phyloP scores from a whole-genome alignment of 2,797 vertebrate species.

The Coreius guichenoti region DNA sequence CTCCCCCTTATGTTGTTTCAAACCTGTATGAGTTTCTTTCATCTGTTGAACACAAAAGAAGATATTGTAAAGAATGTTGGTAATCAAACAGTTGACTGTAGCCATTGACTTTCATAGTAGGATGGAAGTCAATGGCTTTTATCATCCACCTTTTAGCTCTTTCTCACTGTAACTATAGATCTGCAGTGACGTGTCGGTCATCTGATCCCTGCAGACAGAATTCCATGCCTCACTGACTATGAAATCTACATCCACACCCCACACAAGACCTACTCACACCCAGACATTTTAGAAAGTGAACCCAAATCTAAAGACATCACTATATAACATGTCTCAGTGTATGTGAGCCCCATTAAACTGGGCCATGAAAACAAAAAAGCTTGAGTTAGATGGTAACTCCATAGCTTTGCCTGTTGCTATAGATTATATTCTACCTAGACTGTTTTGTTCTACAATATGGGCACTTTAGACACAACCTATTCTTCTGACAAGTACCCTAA shows the following conservation, averaged over 20 bases:
- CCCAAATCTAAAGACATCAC: not conserved
- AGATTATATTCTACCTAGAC: not conserved
- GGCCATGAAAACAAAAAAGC: not conserved
- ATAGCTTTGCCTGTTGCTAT: not conserved
- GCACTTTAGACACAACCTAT: not conserved
- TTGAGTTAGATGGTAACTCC: not conserved
- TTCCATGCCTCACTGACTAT: constrained; percentile 18
- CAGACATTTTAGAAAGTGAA: not conserved
- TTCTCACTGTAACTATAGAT: constrained; percentile 38
- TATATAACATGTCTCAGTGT: constrained; percentile 1
- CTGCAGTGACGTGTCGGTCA: not conserved
- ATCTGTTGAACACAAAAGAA: too few species aligned
- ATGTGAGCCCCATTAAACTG: not conserved
- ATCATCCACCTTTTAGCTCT: not conserved
- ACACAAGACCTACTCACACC: not conserved
- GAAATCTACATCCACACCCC: not conserved
- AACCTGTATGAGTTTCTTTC: too few species aligned
- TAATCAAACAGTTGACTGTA: too few species aligned
- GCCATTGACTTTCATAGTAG: too few species aligned
- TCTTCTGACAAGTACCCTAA: not conserved
- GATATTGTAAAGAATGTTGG: too few species aligned
- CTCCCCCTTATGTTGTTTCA: too few species aligned
- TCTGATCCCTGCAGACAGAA: constrained; percentile 31
- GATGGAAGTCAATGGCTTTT: not conserved
- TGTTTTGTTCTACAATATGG: constrained; percentile 4